Percentiles rank a stretch among this genome's conserved stretches.
phyloP scores from a whole-genome alignment of 2,797 vertebrate genomes.

The Poeciliopsis turneri region DNA sequence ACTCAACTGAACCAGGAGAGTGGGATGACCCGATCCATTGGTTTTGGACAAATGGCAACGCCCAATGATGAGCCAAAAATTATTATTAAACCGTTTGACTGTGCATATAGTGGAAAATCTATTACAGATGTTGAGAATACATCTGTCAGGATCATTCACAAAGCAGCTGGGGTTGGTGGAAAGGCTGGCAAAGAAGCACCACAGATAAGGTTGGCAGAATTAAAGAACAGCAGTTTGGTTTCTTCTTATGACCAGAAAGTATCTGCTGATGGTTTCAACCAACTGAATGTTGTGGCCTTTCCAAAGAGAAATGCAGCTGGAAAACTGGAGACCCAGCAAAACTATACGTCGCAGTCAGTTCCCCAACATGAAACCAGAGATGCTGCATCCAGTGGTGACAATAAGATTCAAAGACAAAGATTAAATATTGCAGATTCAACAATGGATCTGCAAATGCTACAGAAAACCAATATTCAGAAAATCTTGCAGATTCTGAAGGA shows the following conservation, averaged over 20 bases:
- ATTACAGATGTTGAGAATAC: conserved; percentile 69
- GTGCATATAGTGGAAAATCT: conserved; percentile 89
- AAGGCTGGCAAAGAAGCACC: neutral
- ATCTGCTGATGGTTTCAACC: conserved; percentile 5
- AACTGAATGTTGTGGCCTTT: conserved; percentile 15
- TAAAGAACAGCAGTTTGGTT: neutral
- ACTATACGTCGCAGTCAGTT: neutral
- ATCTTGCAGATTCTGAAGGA: neutral
- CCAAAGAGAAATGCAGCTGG: conserved; percentile 22
- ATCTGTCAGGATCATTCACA: conserved; percentile 15
- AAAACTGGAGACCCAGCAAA: conserved; percentile 1
- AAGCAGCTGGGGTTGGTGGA: neutral
- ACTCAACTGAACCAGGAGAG: conserved; percentile 3
- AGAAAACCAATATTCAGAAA: neutral
- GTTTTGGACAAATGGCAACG: neutral
- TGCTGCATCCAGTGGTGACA: neutral
- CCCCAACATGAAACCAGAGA: conserved; percentile 53
- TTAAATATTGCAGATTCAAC: neutral
- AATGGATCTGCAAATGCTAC: neutral
- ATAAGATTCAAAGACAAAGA: conserved; percentile 13
- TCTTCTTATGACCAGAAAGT: conserved; percentile 20
- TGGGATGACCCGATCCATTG: conserved; percentile 29
- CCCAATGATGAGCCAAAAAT: conserved; percentile 20
- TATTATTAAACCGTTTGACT: conserved; percentile 87
- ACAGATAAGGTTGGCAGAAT: neutral